These are phyloP conservation scores for Vidua chalybeata DNA, from an alignment of 2,113 vertebrate genomes.

Conservation along the genomic window DNA sequence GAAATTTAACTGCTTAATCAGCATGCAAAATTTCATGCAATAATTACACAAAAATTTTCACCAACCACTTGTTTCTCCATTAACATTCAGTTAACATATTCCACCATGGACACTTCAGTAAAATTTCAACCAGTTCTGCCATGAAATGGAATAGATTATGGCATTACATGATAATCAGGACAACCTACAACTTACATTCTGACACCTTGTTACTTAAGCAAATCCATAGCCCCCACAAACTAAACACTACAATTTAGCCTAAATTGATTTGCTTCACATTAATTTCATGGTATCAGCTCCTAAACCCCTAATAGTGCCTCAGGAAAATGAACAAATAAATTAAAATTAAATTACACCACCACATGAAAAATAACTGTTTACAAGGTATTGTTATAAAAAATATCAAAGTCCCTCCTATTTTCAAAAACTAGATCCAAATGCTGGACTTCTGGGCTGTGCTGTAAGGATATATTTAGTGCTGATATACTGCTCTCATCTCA, in stretches of 20 bases:
- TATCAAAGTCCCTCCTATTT: not conserved
- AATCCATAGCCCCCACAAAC: not conserved
- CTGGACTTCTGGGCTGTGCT: not conserved
- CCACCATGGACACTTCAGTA: not conserved
- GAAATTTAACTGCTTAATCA: not conserved
- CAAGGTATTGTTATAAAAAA: not conserved
- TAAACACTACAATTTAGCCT: not conserved
- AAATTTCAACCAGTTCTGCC: not conserved
- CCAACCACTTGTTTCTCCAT: not conserved
- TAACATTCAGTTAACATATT: not conserved
- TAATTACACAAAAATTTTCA: not conserved
- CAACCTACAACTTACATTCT: not conserved
- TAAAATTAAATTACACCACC: not conserved
- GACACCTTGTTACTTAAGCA: not conserved
- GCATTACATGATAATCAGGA: not conserved
- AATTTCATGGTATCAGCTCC: not conserved
- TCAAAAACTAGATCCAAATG: not conserved
- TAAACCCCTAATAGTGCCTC: not conserved
- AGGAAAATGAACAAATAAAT: not conserved
- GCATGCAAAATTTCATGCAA: not conserved
- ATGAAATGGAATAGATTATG: not conserved
- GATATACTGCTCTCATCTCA: slow-evolving; percentile 1
- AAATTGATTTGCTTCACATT: not conserved
- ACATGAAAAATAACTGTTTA: not conserved
- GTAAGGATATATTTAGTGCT: slow-evolving; percentile 8